Evolutionary conservation across 2,888 invertebrate species (phyloP).

Genomic region (Scelioninae gen. 1): DNA sequence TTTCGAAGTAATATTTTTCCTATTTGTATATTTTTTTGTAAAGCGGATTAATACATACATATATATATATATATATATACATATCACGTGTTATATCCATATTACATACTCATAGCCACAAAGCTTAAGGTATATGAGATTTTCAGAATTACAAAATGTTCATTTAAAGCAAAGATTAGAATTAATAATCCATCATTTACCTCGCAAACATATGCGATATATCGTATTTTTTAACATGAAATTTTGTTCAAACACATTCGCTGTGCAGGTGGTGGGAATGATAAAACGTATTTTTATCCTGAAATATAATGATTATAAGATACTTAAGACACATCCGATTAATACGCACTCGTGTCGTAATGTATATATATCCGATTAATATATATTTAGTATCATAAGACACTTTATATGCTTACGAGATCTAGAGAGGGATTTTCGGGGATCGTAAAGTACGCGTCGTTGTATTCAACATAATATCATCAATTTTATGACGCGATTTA

Average conservation of each 20-base stretch:
- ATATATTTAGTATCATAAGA: constrained; percentile 25
- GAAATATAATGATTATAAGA: constrained; percentile 28
- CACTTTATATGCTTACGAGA: constrained; percentile 28
- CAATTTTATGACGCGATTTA: constrained; percentile 26
- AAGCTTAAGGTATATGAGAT: too few relatives aligned
- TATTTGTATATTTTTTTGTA: too few relatives aligned
- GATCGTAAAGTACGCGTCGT: constrained; percentile 26
- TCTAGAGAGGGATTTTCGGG: neutral
- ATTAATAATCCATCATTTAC: constrained; percentile 2
- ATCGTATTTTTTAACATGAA: neutral
- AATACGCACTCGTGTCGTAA: constrained; percentile 36
- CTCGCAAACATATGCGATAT: neutral
- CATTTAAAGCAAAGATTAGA: neutral
- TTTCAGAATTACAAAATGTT: too few relatives aligned
- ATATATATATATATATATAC: too few relatives aligned
- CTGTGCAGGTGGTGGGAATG: constrained; percentile 17
- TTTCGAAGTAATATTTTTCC: too few relatives aligned
- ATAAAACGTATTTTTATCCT: constrained; percentile 16
- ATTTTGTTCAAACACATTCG: neutral
- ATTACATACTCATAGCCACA: too few relatives aligned
- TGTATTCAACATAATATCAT: constrained; percentile 31
- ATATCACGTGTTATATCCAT: too few relatives aligned
- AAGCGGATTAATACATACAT: too few relatives aligned
- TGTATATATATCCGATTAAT: constrained; percentile 38
- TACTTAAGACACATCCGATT: constrained; percentile 54